A percentile compares a stretch with the other conserved stretches of the same genome.
phyloP scores from a whole-genome alignment of 2,113 vertebrate species.

The Brachirus orientalis region DNA sequence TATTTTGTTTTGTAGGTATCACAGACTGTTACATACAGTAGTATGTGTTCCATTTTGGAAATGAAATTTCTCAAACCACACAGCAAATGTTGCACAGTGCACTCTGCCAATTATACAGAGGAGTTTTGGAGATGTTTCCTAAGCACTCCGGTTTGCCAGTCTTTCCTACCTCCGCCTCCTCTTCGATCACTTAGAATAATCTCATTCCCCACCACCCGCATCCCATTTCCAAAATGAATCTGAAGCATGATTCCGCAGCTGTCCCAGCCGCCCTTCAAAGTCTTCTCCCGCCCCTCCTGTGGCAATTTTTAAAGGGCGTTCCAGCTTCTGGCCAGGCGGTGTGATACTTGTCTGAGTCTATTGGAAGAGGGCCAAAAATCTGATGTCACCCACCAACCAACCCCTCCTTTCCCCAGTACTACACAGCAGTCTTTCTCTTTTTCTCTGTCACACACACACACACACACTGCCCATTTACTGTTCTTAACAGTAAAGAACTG shows the following conservation, averaged over 20 bases:
- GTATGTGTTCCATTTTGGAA: constrained; percentile 54
- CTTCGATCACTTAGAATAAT: constrained; percentile 72
- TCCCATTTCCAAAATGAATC: constrained; percentile 68
- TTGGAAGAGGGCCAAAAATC: constrained; percentile 54
- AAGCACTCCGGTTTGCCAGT: constrained; percentile 63
- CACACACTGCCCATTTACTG: constrained; percentile 11
- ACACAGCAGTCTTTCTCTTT: constrained; percentile 6
- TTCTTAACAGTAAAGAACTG: constrained; percentile 44
- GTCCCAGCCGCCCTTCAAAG: constrained; percentile 59
- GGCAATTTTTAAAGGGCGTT: constrained; percentile 63
- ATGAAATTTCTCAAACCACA: constrained; percentile 63
- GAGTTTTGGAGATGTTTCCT: constrained; percentile 64
- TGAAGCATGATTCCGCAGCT: constrained; percentile 37
- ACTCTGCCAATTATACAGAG: constrained; percentile 58
- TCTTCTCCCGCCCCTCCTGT: constrained; percentile 29
- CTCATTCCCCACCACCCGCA: constrained; percentile 38
- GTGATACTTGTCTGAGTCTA: constrained; percentile 55
- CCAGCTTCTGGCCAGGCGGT: constrained; percentile 51
- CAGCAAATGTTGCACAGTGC: constrained; percentile 58
- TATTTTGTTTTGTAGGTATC: constrained; percentile 57
- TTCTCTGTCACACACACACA: background rate
- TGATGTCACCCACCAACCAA: constrained; percentile 47
- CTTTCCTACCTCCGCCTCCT: constrained; percentile 60
- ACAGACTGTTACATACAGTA: constrained; percentile 44
- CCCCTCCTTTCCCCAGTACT: constrained; percentile 12